These are phyloP conservation scores for Pangasius sanitwongsei DNA, from an alignment of 2,797 vertebrate species.

Conservation along the genomic window DNA sequence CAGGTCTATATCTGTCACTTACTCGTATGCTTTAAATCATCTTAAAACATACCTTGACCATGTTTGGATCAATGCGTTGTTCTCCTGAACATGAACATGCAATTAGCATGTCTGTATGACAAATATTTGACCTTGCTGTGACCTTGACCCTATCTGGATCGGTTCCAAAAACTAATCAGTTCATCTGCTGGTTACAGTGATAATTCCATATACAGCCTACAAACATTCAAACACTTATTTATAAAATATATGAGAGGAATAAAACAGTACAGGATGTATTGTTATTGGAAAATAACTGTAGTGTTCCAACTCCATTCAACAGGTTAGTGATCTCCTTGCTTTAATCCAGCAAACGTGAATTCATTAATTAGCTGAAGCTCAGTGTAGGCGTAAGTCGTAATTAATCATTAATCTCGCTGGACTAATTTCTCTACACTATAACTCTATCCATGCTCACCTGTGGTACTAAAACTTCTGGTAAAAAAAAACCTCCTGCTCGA, in stretches of 20 bases:
- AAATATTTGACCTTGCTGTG: background rate
- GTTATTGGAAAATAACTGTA: background rate
- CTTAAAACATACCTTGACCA: background rate
- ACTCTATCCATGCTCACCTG: background rate
- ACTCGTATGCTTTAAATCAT: background rate
- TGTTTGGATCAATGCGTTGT: background rate
- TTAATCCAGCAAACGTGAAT: background rate
- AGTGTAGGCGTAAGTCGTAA: too few species aligned
- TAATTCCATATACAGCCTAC: background rate
- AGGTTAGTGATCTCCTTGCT: background rate
- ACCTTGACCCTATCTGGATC: background rate
- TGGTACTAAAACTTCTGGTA: background rate
- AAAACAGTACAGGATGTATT: background rate
- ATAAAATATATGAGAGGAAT: background rate
- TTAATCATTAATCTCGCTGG: background rate
- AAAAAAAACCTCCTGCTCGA: background rate
- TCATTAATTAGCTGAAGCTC: background rate
- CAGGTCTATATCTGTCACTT: background rate
- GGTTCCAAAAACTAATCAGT: background rate
- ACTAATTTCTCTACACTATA: background rate
- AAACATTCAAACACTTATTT: background rate
- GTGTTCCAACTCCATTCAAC: background rate
- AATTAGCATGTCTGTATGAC: background rate
- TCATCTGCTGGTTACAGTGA: background rate
- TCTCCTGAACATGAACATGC: background rate